These are phyloP conservation scores for Chlorospingus flavigularis DNA, from an alignment of 2,797 vertebrate species.

Conservation along the genomic window DNA sequence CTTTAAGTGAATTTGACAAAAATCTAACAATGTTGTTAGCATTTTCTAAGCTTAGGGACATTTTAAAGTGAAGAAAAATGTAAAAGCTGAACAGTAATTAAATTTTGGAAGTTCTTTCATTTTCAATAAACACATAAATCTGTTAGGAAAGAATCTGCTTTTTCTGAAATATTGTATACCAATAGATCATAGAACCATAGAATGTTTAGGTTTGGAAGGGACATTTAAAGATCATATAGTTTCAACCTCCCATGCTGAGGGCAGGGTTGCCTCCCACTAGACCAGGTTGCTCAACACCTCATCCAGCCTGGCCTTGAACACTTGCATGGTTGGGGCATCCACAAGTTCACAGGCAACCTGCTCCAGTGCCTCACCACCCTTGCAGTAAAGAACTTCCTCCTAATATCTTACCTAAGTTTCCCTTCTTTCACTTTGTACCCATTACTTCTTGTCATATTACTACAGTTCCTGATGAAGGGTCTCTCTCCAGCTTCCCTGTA, in stretches of 20 bases:
- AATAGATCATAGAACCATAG: not conserved
- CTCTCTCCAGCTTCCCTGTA: not conserved
- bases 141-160: not conserved
- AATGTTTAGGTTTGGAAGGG: not conserved
- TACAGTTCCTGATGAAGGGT: not conserved
- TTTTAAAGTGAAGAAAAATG: constrained; percentile 1
- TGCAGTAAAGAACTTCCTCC: not conserved
- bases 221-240: not conserved
- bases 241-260: not conserved
- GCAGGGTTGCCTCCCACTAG: not conserved
- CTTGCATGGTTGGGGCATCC: not conserved
- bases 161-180: not conserved
- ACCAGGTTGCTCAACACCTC: not conserved
- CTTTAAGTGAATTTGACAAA: not conserved
- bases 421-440: not conserved
- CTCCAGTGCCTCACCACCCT: not conserved
- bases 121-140: not conserved
- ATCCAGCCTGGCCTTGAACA: not conserved
- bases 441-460: not conserved
- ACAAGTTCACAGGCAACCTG: not conserved
- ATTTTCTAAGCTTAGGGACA: not conserved
- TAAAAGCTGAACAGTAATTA: not conserved
- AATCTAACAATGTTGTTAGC: not conserved
- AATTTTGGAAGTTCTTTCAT: not conserved
- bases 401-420: not conserved